Base-by-base conservation (phyloP, 2,888 invertebrate species). In the Caenorhabditis sp. region DNA sequence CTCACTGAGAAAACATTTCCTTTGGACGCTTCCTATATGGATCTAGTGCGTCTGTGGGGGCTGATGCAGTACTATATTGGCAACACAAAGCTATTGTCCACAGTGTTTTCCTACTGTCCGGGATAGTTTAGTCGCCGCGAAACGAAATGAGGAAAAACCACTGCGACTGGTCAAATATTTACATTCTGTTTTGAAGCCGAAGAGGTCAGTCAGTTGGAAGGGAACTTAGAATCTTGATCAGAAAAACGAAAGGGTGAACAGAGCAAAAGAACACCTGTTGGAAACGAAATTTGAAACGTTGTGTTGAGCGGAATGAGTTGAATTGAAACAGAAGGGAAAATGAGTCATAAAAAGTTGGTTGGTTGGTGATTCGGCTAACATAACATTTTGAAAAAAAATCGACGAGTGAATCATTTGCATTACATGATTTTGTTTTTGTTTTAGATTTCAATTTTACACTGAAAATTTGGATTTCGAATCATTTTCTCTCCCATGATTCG, bases 101-200 rank as follows among this genome's bases (percentile, higher is more conserved):
- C 13, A 5, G 18, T 4, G 47, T 3, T 4, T 40, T 51, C 22
- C 5, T 18, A 13, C 74, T 74, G 74, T 74, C 74, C 60, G 56
- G 50, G 65, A 74, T 74, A 74, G 74, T 74, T 67, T 74, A 24
- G 65, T 65, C 15, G 64, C 47, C 22, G 51, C 51, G 32, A n/a
- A n/a, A 20, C 24, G 40, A 56, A 72, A 61, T 71, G 65, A 67
- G 74, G 74, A 58, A 74, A 74, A 74, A 74, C 58, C 60, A 50
- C 74, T 74, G 65, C 65, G 74, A 74, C 74, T 74, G 74, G 74
- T 74, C 74, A 74, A 74, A 74, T 74, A 74, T 74, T 74, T 74
- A 67, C 74, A 35, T 1, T 60, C 51, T 37, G 58, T 74, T 60
- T 51, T 37, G 26, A 64, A 67, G 37, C 56, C 28, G 11, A 37